Conservation (phyloP, 1,140 invertebrate species). For the Oncopodura yosiiana region DNA sequence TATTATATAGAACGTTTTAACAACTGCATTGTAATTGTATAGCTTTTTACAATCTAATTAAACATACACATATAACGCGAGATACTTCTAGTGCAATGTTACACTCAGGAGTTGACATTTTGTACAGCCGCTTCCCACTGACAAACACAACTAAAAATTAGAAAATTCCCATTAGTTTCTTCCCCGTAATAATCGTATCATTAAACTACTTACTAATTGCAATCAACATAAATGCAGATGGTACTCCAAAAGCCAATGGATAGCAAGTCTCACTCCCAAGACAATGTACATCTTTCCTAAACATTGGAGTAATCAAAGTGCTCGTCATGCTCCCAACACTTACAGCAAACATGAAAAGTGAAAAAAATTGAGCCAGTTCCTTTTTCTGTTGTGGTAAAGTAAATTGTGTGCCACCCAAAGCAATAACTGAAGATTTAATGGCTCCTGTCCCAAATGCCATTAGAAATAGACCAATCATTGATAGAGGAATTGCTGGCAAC, state of each 20-base stretch:
- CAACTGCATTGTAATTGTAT: background rate
- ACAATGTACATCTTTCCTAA: conserved; percentile 47
- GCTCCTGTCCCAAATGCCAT: conserved; percentile 52
- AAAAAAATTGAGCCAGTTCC: conserved; percentile 48
- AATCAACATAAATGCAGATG: conserved; percentile 45
- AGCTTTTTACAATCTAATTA: too few species aligned
- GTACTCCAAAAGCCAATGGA: conserved; percentile 51
- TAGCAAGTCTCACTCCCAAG: conserved; percentile 47
- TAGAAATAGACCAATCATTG: conserved; percentile 43
- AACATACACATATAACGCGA: background rate
- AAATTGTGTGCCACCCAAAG: conserved; percentile 58
- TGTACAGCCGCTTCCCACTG: conserved; percentile 23
- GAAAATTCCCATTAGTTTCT: too few species aligned
- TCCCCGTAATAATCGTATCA: too few species aligned
- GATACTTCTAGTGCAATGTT: background rate
- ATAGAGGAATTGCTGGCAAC: too few species aligned
- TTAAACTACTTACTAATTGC: conserved; percentile 37
- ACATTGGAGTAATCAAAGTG: conserved; percentile 48
- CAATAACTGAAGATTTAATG: conserved; percentile 48
- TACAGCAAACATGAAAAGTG: conserved; percentile 51
- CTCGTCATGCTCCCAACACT: conserved; percentile 50
- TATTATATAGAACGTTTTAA: background rate
- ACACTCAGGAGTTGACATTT: conserved; percentile 1
- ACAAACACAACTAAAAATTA: conserved; percentile 32
- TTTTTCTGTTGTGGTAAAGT: conserved; percentile 39